Base-by-base conservation (phyloP, 2,113 vertebrate genomes). In the Cyanoramphus novaezelandiae region DNA sequence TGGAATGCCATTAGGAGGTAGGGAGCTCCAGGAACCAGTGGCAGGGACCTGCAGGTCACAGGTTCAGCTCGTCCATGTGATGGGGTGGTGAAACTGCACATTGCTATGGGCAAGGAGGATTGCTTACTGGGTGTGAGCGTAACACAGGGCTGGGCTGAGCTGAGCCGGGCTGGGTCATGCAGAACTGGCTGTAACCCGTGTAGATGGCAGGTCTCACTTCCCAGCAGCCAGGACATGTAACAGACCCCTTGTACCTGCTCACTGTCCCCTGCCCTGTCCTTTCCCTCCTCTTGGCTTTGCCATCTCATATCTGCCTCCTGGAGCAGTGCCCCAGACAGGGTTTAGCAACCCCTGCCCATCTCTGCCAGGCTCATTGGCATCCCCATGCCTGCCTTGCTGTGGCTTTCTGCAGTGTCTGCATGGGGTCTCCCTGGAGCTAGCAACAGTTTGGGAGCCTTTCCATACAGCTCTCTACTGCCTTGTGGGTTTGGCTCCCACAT, bases 321-420 rank as follows among this genome's bases (percentile, higher is more conserved):
- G 15, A 17, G 29, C 6, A 6, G 13, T 35, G 65, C 44, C 72
- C 44, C 18, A 14, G 33, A 2, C 8, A 8, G 70, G 64, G 20
- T 35, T 49, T 25, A 11, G n/a, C 55, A 78, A 27, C 3, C 25
- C 47, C 37, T 16, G 62, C 68, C 65, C 63, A 6, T 39, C 82
- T n/a, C 69, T 65, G 69, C 92, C 69, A 52, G 69, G 49, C 69
- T 65, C 27, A 0, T 13, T 17, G 50, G 75, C 25, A 2, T 11
- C 74, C 80, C 84, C 14, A 50, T 64, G 50, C 89, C 35, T 88
- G 89, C 89, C 81, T 49, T 77, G 76, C 75, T 85, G 49, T 3
- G 49, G 63, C 49, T 53, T 70, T 60, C 86, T 59, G 86, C 44
- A 43, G 53, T 21, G 37, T 37, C 52, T 41, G 72, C 68, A 65